Base-by-base conservation (phyloP, 2,113 vertebrate genomes). In the Paratilapia polleni region DNA sequence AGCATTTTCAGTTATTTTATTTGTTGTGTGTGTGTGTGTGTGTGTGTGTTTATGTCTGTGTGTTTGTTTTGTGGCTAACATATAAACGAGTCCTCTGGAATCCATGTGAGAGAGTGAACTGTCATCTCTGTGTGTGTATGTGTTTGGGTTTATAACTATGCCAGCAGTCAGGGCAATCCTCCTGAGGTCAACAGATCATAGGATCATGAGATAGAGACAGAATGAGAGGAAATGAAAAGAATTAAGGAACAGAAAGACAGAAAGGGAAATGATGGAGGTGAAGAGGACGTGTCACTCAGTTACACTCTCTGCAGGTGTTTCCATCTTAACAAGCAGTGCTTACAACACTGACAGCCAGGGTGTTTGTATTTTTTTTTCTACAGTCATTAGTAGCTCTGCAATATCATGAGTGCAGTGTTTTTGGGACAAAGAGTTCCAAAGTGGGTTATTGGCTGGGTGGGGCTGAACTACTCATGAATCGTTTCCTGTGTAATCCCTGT, bases 371-470 rank as follows among this genome's bases (percentile, higher is more conserved):
- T 15, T 15, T 31, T 41, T 60, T 60, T 15, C 58, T 26, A 31
- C 28, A 8, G 17, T 60, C 60, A 49, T 11, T 59, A 22, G 61
- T 12, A 24, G 13, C 70, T 79, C 60, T 80, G 64, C 20, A 36
- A 19, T 61, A 74, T 84, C 52, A 19, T 41, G 38, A 47, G 64
- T 82, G 74, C 15, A 47, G 34, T 82, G 62, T 12, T 38, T 82
- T 52, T 20, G 73, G 56, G 81, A 82, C 63, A 89, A 61, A 74
- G 54, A 54, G 22, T 75, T 88, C 26, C 61, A 66, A 85, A 92
- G 70, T 91, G 90, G 87, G 88, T 82, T 80, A 26, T 58, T 83
- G 59, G 70, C 82, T 88, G 88, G 93, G 91, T 84, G 91, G 82
- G 83, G 87, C 81, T 56, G 68, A 56, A 61, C 56, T 78, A 24